Conservation (phyloP, 2,113 vertebrate genomes). For the Quiscalus mexicanus region DNA sequence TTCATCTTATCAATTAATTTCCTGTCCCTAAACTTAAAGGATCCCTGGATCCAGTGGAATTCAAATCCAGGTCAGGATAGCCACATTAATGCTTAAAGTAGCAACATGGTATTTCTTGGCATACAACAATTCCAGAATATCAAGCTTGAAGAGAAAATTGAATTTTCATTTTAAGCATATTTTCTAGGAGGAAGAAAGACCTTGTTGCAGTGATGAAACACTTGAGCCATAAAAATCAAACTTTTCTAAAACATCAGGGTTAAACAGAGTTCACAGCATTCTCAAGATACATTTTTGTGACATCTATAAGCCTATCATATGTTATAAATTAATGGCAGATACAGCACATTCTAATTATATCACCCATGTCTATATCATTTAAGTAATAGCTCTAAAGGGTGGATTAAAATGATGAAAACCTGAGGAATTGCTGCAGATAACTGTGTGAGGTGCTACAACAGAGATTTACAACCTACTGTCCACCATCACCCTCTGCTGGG, state of each 20-base stretch:
- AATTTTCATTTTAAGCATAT: not conserved
- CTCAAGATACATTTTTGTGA: constrained; percentile 63
- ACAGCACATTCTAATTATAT: constrained; percentile 54
- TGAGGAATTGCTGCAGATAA: constrained; percentile 20
- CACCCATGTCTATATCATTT: constrained; percentile 55
- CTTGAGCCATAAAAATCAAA: constrained; percentile 43
- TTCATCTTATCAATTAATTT: not conserved
- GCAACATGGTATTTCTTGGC: not conserved
- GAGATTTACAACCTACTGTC: constrained; percentile 56
- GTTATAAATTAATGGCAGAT: constrained; percentile 61
- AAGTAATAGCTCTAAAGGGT: constrained; percentile 62
- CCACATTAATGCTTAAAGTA: not conserved
- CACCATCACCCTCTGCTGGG: constrained; percentile 68
- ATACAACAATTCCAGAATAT: not conserved
- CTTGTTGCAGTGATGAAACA: not conserved
- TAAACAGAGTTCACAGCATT: constrained; percentile 63
- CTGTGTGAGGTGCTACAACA: not conserved
- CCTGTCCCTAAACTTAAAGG: not conserved
- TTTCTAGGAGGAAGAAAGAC: not conserved
- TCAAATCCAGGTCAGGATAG: not conserved
- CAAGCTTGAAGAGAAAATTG: not conserved
- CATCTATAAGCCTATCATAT: constrained; percentile 61
- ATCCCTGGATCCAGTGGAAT: not conserved
- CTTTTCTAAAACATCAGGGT: constrained; percentile 59
- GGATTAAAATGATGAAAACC: constrained; percentile 57